Conservation (phyloP, 2,113 vertebrate species). For the Spea bombifrons region DNA sequence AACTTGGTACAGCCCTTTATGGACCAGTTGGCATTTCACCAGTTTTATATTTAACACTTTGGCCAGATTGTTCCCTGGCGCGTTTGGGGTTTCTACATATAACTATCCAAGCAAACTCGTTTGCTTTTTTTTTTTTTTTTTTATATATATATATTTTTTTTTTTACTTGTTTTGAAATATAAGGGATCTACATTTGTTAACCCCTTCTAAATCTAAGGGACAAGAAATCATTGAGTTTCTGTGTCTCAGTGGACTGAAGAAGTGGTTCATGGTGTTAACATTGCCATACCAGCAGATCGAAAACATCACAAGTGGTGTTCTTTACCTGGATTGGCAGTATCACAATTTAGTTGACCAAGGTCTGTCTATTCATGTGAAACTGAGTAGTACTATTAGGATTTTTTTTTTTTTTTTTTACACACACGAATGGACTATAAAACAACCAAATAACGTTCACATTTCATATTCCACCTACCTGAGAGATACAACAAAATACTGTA, state of each 20-base stretch:
- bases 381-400: too few species aligned
- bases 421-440: too few species aligned
- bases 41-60: slow-evolving; percentile 92
- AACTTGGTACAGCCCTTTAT: slow-evolving; percentile 95
- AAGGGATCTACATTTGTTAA: not conserved
- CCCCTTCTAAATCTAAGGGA: not conserved
- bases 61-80: slow-evolving; percentile 5
- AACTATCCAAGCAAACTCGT: slow-evolving; percentile 1
- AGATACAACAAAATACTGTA: slow-evolving; percentile 2
- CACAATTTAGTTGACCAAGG: too few species aligned
- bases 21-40: slow-evolving; percentile 92
- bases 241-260: not conserved
- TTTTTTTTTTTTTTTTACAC: too few species aligned
- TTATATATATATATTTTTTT: not conserved
- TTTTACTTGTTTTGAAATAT: not conserved
- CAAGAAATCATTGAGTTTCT: not conserved
- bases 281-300: too few species aligned
- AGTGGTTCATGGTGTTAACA: too few species aligned
- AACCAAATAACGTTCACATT: too few species aligned
- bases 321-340: too few species aligned
- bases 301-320: too few species aligned
- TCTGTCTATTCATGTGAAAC: too few species aligned
- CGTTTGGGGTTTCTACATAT: not conserved
- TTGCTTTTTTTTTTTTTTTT: slow-evolving; percentile 2
- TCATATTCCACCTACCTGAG: too few species aligned